Evolutionary conservation across 2,113 vertebrate genomes (phyloP).

Genomic region (Trogon melanurus): DNA sequence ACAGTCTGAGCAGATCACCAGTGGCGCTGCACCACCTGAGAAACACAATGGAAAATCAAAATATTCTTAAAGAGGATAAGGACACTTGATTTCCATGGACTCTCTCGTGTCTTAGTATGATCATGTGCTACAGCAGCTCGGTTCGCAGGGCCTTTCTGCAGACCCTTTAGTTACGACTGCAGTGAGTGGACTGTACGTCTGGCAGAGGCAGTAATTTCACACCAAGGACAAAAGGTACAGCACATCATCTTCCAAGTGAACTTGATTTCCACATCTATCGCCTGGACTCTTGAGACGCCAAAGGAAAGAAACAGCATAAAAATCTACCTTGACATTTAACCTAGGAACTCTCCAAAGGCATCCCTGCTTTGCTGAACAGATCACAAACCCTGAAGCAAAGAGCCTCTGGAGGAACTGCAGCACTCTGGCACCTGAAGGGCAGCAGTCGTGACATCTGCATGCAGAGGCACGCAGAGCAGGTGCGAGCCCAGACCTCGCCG

Average conservation of each 20-base stretch:
- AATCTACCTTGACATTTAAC: not conserved
- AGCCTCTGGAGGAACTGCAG: not conserved
- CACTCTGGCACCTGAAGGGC: not conserved
- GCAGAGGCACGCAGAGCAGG: not conserved
- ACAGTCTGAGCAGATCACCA: constrained; percentile 96
- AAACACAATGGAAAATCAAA: not conserved
- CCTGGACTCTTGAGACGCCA: not conserved
- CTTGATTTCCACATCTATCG: not conserved
- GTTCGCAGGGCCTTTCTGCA: not conserved
- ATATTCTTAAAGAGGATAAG: not conserved
- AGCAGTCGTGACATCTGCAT: not conserved
- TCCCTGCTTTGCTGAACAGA: not conserved
- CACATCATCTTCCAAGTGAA: not conserved
- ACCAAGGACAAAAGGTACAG: not conserved
- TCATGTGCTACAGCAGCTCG: not conserved
- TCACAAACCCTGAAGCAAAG: not conserved
- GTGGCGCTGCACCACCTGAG: constrained; percentile 73
- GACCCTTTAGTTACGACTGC: not conserved
- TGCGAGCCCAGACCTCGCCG: not conserved
- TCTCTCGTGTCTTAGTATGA: not conserved
- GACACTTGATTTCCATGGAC: not conserved
- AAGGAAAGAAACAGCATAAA: not conserved
- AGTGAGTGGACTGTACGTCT: not conserved
- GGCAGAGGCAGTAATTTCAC: not conserved
- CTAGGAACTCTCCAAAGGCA: not conserved